Conservation (phyloP, 2,113 vertebrate genomes). For the Ivindomyrus marchei region DNA sequence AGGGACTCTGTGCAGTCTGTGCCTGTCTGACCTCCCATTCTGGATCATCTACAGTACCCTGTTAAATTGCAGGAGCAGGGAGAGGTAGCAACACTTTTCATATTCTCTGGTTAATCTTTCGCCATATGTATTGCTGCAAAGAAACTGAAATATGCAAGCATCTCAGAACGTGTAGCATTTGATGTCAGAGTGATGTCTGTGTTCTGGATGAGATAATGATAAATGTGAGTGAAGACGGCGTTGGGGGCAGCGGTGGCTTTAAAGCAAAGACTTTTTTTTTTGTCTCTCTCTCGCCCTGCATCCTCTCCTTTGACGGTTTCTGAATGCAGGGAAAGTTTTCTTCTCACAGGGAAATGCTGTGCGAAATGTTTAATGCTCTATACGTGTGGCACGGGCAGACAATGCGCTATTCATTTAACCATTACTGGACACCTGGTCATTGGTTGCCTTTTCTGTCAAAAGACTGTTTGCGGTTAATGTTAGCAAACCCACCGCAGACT, state of each 20-base stretch:
- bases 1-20: background rate
- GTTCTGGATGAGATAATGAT: constrained; percentile 23
- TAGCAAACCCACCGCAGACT: constrained; percentile 80
- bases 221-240: constrained; percentile 23
- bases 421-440: constrained; percentile 85
- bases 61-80: constrained; percentile 15
- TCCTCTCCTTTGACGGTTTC: constrained; percentile 32
- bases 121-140: background rate
- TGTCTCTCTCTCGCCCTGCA: constrained; percentile 25
- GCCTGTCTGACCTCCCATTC: background rate
- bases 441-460: constrained; percentile 80
- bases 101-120: background rate
- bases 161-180: background rate
- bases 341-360: constrained; percentile 46
- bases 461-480: constrained; percentile 86
- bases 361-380: constrained; percentile 70
- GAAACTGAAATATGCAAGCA: background rate
- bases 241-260: background rate
- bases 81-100: background rate
- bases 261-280: constrained; percentile 20
- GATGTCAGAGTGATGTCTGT: constrained; percentile 16
- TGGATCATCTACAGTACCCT: background rate
- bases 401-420: constrained; percentile 79
- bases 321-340: constrained; percentile 34
- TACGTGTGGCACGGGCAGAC: constrained; percentile 76